These are phyloP conservation scores for Epinephelus cyanopodus DNA, from an alignment of 2,113 vertebrate species.

Conservation along the genomic window DNA sequence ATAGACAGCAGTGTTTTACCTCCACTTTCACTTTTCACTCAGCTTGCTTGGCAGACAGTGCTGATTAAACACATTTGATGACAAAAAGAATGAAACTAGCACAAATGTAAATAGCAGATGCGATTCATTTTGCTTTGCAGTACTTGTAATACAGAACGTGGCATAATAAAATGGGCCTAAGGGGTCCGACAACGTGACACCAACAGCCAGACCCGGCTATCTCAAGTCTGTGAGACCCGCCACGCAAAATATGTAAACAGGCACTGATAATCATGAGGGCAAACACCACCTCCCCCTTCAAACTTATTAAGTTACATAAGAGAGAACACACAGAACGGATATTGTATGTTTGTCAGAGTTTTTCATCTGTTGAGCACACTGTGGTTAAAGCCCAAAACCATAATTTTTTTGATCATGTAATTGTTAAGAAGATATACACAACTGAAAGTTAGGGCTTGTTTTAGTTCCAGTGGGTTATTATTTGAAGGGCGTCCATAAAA, in stretches of 20 bases:
- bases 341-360: not conserved
- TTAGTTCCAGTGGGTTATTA: no score
- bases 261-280: slow-evolving; percentile 36
- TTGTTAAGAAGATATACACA: not conserved
- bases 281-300: slow-evolving; percentile 23
- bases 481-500: no score
- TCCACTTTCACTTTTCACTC: no score
- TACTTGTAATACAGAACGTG: not conserved
- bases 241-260: slow-evolving; percentile 51
- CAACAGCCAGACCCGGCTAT: not conserved
- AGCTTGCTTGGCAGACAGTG: no score
- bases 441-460: not conserved
- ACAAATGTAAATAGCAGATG: not conserved
- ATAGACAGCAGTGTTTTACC: no score
- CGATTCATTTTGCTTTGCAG: not conserved
- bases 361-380: not conserved
- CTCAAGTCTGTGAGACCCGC: not conserved
- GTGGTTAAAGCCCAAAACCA: not conserved
- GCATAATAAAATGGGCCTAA: not conserved
- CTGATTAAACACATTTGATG: not conserved
- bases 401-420: not conserved
- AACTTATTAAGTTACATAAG: slow-evolving; percentile 25
- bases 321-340: not conserved
- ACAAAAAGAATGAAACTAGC: not conserved
- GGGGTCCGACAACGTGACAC: slow-evolving; percentile 3